A percentile compares a stretch with the other conserved stretches of the same genome.
phyloP scores from a whole-genome alignment of 2,113 vertebrate species.

The Anguilla rostrata region DNA sequence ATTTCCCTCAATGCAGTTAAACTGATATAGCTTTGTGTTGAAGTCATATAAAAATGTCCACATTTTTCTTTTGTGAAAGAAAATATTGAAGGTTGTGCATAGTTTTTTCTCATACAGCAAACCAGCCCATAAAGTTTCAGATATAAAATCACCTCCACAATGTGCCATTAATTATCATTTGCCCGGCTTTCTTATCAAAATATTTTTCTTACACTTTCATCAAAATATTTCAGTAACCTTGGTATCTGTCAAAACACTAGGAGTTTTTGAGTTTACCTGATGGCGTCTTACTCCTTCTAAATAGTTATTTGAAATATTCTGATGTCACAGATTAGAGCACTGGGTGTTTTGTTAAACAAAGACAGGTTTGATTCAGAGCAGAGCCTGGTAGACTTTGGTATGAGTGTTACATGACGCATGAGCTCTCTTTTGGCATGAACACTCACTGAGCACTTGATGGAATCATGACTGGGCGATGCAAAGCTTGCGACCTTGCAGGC shows the following conservation, averaged over 20 bases:
- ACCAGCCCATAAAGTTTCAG: constrained; percentile 40
- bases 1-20: background rate
- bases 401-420: constrained; percentile 55
- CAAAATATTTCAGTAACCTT: constrained; percentile 68
- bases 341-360: constrained; percentile 61
- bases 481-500: constrained; percentile 14
- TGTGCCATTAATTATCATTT: constrained; percentile 53
- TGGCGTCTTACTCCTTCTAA: constrained; percentile 47
- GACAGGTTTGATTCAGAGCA: constrained; percentile 62
- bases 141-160: constrained; percentile 40
- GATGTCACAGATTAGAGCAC: constrained; percentile 45
- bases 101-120: constrained; percentile 41
- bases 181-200: constrained; percentile 61
- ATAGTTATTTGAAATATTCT: constrained; percentile 50
- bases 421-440: constrained; percentile 49
- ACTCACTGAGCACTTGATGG: constrained; percentile 46
- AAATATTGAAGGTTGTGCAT: constrained; percentile 32
- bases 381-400: constrained; percentile 39
- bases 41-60: background rate
- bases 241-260: constrained; percentile 66
- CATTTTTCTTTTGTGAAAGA: constrained; percentile 28
- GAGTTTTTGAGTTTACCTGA: constrained; percentile 59
- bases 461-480: constrained; percentile 57
- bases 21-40: background rate
- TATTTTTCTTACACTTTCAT: constrained; percentile 58